A percentile compares a stretch with the other conserved stretches of the same genome.
phyloP scores from a whole-genome alignment of 92 coral and sea anemone species.

The Phenganax subtilis region DNA sequence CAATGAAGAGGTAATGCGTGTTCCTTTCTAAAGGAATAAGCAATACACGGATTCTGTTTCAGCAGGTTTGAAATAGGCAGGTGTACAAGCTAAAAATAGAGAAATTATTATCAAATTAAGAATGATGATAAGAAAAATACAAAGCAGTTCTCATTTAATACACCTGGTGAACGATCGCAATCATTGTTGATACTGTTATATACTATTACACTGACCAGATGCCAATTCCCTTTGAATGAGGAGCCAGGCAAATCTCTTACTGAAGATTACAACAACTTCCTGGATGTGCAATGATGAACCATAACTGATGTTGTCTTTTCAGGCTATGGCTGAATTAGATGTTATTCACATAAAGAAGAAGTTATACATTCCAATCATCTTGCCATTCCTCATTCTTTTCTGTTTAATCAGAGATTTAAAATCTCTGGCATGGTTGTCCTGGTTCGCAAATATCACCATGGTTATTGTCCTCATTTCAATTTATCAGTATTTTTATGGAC shows the following conservation, averaged over 20 bases:
- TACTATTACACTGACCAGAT: no score
- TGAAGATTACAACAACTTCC: background rate
- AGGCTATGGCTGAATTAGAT: slow-evolving; percentile 44
- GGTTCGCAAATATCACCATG: slow-evolving; percentile 63
- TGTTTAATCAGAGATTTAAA: slow-evolving; percentile 71
- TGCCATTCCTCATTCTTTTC: slow-evolving; percentile 67
- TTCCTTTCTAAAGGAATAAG: no score
- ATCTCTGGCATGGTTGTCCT: slow-evolving; percentile 67
- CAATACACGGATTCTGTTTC: no score
- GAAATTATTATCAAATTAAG: background rate
- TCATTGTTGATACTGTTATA: no score
- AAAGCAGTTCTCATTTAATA: no score
- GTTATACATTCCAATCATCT: slow-evolving; percentile 71
- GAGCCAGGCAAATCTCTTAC: background rate
- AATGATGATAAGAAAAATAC: background rate
- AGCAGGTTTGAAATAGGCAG: background rate
- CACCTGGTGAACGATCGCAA: no score
- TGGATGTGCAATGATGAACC: background rate
- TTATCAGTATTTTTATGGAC: slow-evolving; percentile 58
- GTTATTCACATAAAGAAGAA: slow-evolving; percentile 56
- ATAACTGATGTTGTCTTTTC: background rate
- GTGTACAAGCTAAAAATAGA: background rate
- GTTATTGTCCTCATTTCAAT: slow-evolving; percentile 55
- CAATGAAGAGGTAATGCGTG: no score
- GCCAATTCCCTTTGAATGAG: background rate